phyloP scores from a whole-genome alignment of 1,140 invertebrate genomes.

The Trachymyrmex septentrionalis region DNA sequence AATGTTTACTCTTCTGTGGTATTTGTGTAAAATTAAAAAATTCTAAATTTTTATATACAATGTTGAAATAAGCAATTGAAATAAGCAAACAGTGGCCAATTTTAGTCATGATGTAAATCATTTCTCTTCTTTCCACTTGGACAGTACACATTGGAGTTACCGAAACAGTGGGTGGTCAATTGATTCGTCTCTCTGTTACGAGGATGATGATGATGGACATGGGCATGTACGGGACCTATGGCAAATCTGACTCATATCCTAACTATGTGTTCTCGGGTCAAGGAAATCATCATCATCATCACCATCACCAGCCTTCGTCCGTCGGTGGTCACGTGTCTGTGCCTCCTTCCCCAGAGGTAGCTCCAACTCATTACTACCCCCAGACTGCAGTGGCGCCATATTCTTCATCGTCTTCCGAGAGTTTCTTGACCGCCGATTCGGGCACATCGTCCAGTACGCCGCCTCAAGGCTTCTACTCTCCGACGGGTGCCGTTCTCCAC shows the following conservation, averaged over 20 bases:
- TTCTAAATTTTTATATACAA: background rate
- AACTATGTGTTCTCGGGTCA: conserved; percentile 84
- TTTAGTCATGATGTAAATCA: conserved; percentile 39
- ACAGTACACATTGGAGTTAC: conserved; percentile 19
- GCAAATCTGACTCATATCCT: conserved; percentile 86
- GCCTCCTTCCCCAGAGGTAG: conserved; percentile 82
- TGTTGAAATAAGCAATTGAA: conserved; percentile 36
- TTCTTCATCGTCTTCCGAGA: conserved; percentile 79
- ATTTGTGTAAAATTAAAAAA: conserved; percentile 14
- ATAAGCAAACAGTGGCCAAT: conserved; percentile 17
- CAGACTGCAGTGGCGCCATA: conserved; percentile 82
- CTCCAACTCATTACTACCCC: conserved; percentile 84
- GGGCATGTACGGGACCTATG: conserved; percentile 90
- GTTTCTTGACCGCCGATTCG: conserved; percentile 77
- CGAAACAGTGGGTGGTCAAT: conserved; percentile 66
- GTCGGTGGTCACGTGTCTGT: conserved; percentile 79
- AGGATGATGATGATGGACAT: conserved; percentile 91
- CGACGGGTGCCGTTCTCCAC: conserved; percentile 82
- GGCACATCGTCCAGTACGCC: conserved; percentile 81
- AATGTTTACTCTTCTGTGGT: conserved; percentile 16
- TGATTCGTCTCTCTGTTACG: conserved; percentile 76
- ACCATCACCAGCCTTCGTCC: conserved; percentile 76
- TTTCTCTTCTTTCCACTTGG: conserved; percentile 8
- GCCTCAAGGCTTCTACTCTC: conserved; percentile 82
- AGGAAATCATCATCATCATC: conserved; percentile 78